These are phyloP conservation scores for Gymnosoma rotundatum DNA, from an alignment of 2,888 invertebrate genomes.

Conservation along the genomic window DNA sequence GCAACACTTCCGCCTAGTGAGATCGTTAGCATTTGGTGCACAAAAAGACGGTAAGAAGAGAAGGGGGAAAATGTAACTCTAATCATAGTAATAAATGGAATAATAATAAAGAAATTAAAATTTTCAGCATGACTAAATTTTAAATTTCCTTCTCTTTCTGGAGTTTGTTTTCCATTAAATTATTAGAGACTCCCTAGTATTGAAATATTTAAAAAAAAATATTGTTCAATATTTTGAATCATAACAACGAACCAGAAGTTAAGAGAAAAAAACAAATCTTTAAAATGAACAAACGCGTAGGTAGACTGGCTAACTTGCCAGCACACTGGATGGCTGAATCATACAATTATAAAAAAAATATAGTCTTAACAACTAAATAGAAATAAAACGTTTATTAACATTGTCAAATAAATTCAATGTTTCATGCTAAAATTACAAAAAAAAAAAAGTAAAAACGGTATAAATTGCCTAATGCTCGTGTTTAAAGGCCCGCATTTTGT, in stretches of 20 bases:
- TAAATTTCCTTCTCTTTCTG: slow-evolving; percentile 36
- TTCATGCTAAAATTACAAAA: slow-evolving; percentile 33
- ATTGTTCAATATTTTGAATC: slow-evolving; percentile 31
- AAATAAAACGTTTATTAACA: slow-evolving; percentile 67
- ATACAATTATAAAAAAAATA: slow-evolving; percentile 14
- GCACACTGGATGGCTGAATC: slow-evolving; percentile 29
- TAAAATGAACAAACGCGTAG: slow-evolving; percentile 49
- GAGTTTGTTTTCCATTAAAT: too few species aligned
- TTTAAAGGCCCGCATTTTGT: slow-evolving; percentile 46
- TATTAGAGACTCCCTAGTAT: slow-evolving; percentile 26
- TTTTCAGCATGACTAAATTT: slow-evolving; percentile 61
- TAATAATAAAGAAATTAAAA: slow-evolving; percentile 64
- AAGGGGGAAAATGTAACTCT: neutral
- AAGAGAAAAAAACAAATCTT: slow-evolving; percentile 19
- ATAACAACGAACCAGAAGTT: neutral
- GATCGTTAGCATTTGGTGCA: neutral
- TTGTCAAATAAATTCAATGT: slow-evolving; percentile 60
- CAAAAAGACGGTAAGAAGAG: neutral
- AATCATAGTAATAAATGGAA: slow-evolving; percentile 63
- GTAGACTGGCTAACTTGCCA: slow-evolving; percentile 10
- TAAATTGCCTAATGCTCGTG: slow-evolving; percentile 42
- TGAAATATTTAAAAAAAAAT: slow-evolving; percentile 19
- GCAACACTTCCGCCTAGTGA: slow-evolving; percentile 66
- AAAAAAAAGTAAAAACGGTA: neutral
- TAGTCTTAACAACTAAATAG: slow-evolving; percentile 61